Evolutionary conservation across 2,888 invertebrate species (phyloP).

Genomic region (Rhamnusium bicolor): DNA sequence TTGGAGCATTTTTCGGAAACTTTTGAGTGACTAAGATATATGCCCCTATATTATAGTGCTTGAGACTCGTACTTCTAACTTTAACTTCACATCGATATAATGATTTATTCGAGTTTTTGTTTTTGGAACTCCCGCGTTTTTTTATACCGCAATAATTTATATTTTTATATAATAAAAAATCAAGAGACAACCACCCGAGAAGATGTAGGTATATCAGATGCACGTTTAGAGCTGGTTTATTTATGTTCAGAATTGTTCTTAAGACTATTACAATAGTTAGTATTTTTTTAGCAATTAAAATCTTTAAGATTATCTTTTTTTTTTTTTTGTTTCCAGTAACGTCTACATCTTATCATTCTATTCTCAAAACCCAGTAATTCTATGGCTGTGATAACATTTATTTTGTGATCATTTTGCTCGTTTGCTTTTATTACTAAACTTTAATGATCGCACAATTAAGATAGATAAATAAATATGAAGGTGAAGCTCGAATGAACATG

Average conservation of each 20-base stretch:
- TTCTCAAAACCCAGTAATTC: no score
- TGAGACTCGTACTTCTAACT: constrained; percentile 12
- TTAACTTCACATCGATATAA: constrained; percentile 28
- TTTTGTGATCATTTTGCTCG: no score
- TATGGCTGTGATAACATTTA: no score
- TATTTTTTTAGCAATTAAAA: no score
- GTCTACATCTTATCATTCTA: no score
- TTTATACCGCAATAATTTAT: constrained; percentile 4
- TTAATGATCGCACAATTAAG: no score
- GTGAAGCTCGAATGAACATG: no score
- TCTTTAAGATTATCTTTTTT: no score
- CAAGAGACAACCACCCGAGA: not conserved
- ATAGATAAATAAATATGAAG: no score
- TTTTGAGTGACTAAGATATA: constrained; percentile 30
- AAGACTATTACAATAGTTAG: not conserved
- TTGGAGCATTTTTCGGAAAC: constrained; percentile 17
- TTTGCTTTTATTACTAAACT: no score
- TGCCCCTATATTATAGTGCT: constrained; percentile 22
- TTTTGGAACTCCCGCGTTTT: not conserved
- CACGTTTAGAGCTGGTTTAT: not conserved
- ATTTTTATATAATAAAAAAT: not conserved
- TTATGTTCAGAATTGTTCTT: not conserved
- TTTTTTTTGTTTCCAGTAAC: no score
- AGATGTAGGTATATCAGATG: not conserved
- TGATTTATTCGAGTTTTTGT: constrained; percentile 32